These are phyloP conservation scores for Ageneiosus marmoratus DNA, from an alignment of 2,113 vertebrate genomes.

Conservation along the genomic window DNA sequence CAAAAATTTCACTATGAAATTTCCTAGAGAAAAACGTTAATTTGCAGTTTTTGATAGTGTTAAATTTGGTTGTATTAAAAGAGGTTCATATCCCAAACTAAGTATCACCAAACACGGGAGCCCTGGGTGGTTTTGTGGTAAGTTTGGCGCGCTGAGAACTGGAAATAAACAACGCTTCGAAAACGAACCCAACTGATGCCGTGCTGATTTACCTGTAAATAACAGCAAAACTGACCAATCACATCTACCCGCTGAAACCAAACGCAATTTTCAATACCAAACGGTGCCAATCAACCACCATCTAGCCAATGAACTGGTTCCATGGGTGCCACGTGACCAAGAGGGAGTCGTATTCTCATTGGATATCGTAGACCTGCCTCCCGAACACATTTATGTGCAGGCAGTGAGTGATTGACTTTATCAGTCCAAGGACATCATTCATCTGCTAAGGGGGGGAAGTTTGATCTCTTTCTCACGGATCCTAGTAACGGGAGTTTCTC, in stretches of 20 bases:
- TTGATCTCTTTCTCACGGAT: constrained; percentile 82
- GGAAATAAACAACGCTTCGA: constrained; percentile 48
- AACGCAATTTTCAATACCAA: constrained; percentile 83
- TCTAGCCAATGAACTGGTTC: constrained; percentile 76
- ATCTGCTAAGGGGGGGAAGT: constrained; percentile 84
- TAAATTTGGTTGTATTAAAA: neutral
- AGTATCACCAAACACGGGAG: neutral
- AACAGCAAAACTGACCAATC: constrained; percentile 79
- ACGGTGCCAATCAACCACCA: constrained; percentile 79
- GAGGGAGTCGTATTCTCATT: constrained; percentile 76
- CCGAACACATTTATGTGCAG: constrained; percentile 88
- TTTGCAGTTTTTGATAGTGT: neutral
- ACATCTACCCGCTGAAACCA: constrained; percentile 71
- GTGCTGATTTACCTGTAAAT: constrained; percentile 80
- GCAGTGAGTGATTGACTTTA: constrained; percentile 95
- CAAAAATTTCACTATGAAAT: neutral
- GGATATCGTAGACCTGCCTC: constrained; percentile 81
- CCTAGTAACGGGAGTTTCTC: constrained; percentile 76
- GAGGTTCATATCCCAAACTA: neutral
- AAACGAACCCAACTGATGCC: constrained; percentile 54
- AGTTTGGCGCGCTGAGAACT: neutral
- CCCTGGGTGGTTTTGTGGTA: neutral
- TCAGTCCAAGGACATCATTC: constrained; percentile 95
- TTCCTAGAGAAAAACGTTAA: neutral
- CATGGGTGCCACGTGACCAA: constrained; percentile 78